These are phyloP conservation scores for Lasioglossum albipes DNA, from an alignment of 1,140 invertebrate species.

Conservation along the genomic window DNA sequence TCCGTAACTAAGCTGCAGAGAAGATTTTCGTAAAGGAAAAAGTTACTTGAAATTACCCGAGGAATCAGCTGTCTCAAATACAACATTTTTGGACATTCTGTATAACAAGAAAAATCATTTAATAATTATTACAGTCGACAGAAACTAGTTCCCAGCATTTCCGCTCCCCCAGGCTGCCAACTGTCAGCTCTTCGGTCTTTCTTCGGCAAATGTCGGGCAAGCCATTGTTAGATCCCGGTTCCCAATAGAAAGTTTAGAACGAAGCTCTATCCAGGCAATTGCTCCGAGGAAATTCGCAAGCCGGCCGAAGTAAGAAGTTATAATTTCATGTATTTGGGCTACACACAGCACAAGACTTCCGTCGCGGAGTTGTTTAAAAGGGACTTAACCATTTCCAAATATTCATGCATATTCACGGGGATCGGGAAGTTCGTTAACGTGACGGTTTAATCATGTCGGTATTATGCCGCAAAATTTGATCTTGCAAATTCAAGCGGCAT, in stretches of 20 bases:
- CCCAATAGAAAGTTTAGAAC: neutral
- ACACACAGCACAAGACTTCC: slow-evolving; percentile 38
- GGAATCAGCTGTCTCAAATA: too few species aligned
- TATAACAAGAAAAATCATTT: too few species aligned
- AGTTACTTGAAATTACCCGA: too few species aligned
- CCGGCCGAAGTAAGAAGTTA: slow-evolving; percentile 32
- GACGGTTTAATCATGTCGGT: slow-evolving; percentile 54
- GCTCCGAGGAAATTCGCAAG: neutral
- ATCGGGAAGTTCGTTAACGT: slow-evolving; percentile 51
- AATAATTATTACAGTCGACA: too few species aligned
- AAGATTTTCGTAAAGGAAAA: too few species aligned
- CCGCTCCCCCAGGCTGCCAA: too few species aligned
- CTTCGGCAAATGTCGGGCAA: neutral
- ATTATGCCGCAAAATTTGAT: slow-evolving; percentile 58
- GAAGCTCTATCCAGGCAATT: neutral
- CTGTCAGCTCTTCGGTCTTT: neutral
- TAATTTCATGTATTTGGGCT: slow-evolving; percentile 45
- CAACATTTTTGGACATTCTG: too few species aligned
- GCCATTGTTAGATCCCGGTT: neutral
- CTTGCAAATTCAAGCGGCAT: slow-evolving; percentile 42
- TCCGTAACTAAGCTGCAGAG: too few species aligned
- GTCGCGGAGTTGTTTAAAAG: slow-evolving; percentile 49
- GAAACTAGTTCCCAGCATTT: too few species aligned
- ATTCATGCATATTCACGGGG: slow-evolving; percentile 56
- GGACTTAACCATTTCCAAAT: slow-evolving; percentile 53